Evolutionary conservation across 2,113 vertebrate species (phyloP), one percentile per base, ranked within the genome.

Genomic region (Oreochromis tanganicae): DNA sequence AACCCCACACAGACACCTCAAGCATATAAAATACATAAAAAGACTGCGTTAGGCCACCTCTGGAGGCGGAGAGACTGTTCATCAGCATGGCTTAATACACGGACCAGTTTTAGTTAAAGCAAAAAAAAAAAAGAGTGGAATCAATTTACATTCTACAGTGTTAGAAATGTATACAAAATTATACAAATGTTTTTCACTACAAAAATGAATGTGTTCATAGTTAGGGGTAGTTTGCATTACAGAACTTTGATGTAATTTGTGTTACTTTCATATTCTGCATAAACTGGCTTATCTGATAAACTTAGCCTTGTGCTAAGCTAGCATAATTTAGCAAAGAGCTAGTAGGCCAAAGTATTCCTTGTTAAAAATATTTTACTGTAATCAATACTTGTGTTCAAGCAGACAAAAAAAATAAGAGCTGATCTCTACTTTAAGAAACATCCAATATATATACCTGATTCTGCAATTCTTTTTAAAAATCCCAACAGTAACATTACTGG

Each of bases 1-100:
- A 66, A 66, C 17, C 61, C 0, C 61, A 36, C 61, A 63, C 59
- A n/a, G 17, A 63, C 10, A 36, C 6, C 32, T n/a, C 32, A 12
- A 66, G 32, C 61, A 36, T 36, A 36, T n/a, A n/a, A 66, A 36
- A 66, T 36, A 36, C 0, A n/a, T 63, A 4, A 36, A 63, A 7
- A 63, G 59, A 34, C 16, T n/a, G 32, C 4, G 0, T 66, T 2
- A 66, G 9, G 61, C 1, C 17, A 36, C 61, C 9, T 66, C 5
- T 66, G n/a, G 32, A n/a, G 32, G 1, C 2, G 0, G 61, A 4
- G 61, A n/a, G 59, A 63, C 29, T 63, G 32, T 36, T 63, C 9
- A 36, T 36, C 32, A 36, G 32, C 32, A 63, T 34, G 16, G 59
- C 16, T 34, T 34, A 61, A 61, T 61, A 61, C 29, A 61, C 8